Evolutionary conservation across 2,888 invertebrate species (phyloP), one percentile per base, ranked within the genome.

Genomic region (Pasiphila rectangulata): DNA sequence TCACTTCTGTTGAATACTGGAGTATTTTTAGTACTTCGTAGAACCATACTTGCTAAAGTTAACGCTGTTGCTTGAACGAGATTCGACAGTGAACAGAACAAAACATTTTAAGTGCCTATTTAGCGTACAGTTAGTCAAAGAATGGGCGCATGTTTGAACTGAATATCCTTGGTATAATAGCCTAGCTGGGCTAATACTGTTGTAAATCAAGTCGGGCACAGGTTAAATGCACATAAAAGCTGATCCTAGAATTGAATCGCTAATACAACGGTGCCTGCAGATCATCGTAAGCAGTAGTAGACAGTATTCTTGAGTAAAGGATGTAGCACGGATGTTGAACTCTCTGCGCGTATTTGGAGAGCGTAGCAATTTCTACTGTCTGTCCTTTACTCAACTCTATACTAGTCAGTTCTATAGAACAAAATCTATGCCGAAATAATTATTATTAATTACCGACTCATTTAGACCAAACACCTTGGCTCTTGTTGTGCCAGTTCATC

Each of bases 11-110:
- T 66, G 75, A 78, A 73, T 71, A 69, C 67, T 70, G 70, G 65
- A 74, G 72, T 84, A 84, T 85, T 83, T 85, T 86, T 85, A 87
- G 86, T 75, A 61, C 65, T 87, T 87, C 87, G 75, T 66, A 74
- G 87, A 87, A 87, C 55, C 56, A 64, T 64, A 58, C 62, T 70
- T 67, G 68, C 69, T 73, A 72, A 77, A 71, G 72, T 80, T 80
- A 75, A 78, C 75, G 73, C 68, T 66, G 74, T 68, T 64, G 64
- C 67, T 69, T 63, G 67, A 67, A 68, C 66, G 59, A 64, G 64
- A 63, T 66, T 69, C 78, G 78, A 84, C 81, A 83, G 79, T 83
- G 83, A 75, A 77, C 77, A 72, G 72, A 72, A 73, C 69, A 68
- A 47, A 72, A 61, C 50, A 41, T 61, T 78, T 79, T 76, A 79